Evolutionary conservation across 2,113 vertebrate genomes (phyloP), one percentile per base, ranked within the genome.

Genomic region (Climacteris rufus): DNA sequence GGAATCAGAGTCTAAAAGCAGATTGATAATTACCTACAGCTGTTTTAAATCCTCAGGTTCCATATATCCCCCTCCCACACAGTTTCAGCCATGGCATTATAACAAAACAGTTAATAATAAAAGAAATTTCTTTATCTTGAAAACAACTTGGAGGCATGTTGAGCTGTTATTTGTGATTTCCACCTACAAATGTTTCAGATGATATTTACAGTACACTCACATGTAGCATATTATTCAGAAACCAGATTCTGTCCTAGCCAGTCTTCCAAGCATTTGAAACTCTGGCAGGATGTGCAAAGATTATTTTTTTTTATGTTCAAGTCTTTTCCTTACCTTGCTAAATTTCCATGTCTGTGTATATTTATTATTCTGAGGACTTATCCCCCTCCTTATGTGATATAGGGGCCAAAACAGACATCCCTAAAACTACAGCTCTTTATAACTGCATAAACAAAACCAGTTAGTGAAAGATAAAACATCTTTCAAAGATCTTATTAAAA

Each of bases 231-330:
- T 10, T 50, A 63, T 25, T 74, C 45, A 63, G 35, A 88, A 83
- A 23, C 18, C 2, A 37, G 19, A 22, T 49, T 40, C 54, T 52
- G 5, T 40, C 54, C 22, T 49, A 82, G 10, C 4, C 39, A 50
- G 11, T 4, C 35, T 64, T 2, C 8, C 30, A 75, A 78, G 21
- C 13, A 30, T 4, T 7, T 39, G 4, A 74, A 64, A 21, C 15
- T 74, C 20, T 3, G 0, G 10, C 10, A 81, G 72, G 5, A 28
- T 0, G 0, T 0, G 0, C 16, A 72, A 20, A 33, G 1, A 1
- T n/a, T 4, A 13, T 7, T 11, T 33, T 10, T 3, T 11, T 23
- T 47, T 45, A 24, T 24, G 1, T 50, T 45, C n/a, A n/a, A 33
- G 3, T 2, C 60, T 71, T 60, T 57, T 13, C 5, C 59, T 39